Conservation (phyloP, 2,888 invertebrate species). For the Lycaena phlaeas region DNA sequence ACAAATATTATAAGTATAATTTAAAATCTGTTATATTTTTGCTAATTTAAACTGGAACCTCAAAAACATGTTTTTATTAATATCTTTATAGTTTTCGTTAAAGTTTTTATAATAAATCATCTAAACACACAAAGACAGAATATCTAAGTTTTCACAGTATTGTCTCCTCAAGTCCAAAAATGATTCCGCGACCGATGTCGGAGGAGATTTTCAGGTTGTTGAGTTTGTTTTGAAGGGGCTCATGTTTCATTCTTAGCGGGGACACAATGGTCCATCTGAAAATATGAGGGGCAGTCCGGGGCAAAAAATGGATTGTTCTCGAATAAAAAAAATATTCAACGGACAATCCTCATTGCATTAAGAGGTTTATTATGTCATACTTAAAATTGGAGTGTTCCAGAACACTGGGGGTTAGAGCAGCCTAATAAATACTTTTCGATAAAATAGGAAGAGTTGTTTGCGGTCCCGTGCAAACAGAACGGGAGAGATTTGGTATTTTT, state of each 20-base stretch:
- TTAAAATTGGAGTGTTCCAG: neutral
- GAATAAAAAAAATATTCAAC: conserved; percentile 19
- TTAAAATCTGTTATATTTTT: no score
- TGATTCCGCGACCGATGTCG: conserved; percentile 6
- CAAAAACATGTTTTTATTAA: no score
- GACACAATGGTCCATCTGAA: conserved; percentile 15
- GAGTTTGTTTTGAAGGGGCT: conserved; percentile 43
- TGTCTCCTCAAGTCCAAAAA: neutral
- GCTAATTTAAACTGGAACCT: no score
- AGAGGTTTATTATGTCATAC: conserved; percentile 21
- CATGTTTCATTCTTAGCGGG: conserved; percentile 35
- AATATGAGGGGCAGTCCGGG: conserved; percentile 29
- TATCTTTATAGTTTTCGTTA: no score
- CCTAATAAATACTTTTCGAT: conserved; percentile 11
- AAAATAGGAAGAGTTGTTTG: conserved; percentile 15
- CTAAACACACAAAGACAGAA: no score
- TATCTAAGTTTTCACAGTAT: neutral
- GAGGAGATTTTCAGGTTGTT: conserved; percentile 39
- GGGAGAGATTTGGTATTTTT: conserved; percentile 10
- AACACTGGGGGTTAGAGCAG: neutral
- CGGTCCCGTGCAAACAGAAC: conserved; percentile 15
- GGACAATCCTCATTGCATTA: conserved; percentile 35
- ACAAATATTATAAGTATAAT: no score
- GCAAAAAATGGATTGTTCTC: conserved; percentile 43
- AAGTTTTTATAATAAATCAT: no score